Evolutionary conservation across 2,888 invertebrate species (phyloP), one percentile per base, ranked within the genome.

Genomic region (Drosophila siamana): DNA sequence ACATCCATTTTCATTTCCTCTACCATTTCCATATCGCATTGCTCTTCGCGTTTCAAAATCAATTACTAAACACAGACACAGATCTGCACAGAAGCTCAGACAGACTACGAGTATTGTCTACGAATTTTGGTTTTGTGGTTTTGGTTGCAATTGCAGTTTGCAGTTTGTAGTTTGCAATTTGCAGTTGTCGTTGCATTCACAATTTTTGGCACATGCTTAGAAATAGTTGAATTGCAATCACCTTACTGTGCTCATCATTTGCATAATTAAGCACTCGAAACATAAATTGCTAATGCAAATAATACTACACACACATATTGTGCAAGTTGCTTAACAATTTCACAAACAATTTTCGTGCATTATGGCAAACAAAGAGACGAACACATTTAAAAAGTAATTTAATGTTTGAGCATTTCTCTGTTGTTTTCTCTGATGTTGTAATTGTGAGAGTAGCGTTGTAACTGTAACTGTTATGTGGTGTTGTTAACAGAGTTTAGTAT

Each of bases 91-190:
- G 16, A 24, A 56, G 44, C 30, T 44, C 8, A 13, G 30, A 41
- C 16, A 13, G 30, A 19, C 16, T 7, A 19, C 15, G 13, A 61
- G 38, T 52, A 76, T 69, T 66, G 50, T 73, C 56, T 61, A 63
- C 56, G 47, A 59, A 73, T 75, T 69, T 76, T 66, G 52, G 73
- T 67, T 78, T 77, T 77, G 68, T 64, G 78, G 62, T 73, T 72
- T 78, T 59, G 44, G 64, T 56, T 69, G 48, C 54, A 48, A 4
- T 33, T 69, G 43, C 60, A 52, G 38, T 59, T 33, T 33, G 30
- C n/a, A 11, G 30, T 33, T 33, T 69, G 43, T 56, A 48, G 38
- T 48, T 33, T 33, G 33, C 33, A 33, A n/a, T 11, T 33, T 61
- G 51, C 61, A 67, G 28, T 28, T 44, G 46, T 13, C 43, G 36